These are phyloP conservation scores for Polietes domitor DNA, from an alignment of 2,888 invertebrate genomes.

Conservation along the genomic window DNA sequence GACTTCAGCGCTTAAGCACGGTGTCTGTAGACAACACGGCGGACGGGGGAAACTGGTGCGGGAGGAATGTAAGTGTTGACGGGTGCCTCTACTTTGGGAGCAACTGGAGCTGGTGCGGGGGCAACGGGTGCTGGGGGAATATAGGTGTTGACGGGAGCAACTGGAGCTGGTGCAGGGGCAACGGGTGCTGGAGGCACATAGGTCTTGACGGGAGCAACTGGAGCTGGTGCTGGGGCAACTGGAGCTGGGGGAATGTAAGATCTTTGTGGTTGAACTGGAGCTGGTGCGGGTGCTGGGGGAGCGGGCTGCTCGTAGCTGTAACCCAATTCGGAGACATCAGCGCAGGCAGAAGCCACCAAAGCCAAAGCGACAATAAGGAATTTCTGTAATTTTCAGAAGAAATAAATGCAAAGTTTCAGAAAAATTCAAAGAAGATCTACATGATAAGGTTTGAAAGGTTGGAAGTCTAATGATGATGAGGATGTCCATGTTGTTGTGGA, in stretches of 20 bases:
- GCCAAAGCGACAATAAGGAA: constrained; percentile 71
- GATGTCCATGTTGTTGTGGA: too few relatives aligned
- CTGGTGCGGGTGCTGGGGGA: constrained; percentile 55
- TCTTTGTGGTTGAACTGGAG: constrained; percentile 43
- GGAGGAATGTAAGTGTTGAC: constrained; percentile 61
- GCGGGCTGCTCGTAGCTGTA: constrained; percentile 73
- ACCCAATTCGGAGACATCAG: constrained; percentile 75
- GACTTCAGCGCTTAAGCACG: constrained; percentile 68
- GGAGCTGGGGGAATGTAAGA: constrained; percentile 57
- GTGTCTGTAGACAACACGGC: constrained; percentile 75
- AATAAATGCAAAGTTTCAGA: neutral
- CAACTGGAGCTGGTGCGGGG: constrained; percentile 62
- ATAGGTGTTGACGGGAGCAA: constrained; percentile 51
- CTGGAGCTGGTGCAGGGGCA: constrained; percentile 51
- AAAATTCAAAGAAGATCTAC: too few relatives aligned
- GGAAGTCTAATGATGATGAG: too few relatives aligned
- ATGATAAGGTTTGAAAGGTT: neutral
- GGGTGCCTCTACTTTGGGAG: constrained; percentile 58
- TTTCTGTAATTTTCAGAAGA: constrained; percentile 70
- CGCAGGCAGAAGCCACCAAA: constrained; percentile 73
- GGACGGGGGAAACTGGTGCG: constrained; percentile 68
- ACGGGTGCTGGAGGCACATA: constrained; percentile 62
- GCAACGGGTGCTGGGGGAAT: constrained; percentile 47
- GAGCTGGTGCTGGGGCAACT: constrained; percentile 56
- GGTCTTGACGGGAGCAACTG: constrained; percentile 65